Percentiles rank a stretch among this genome's conserved stretches.
Evolutionary conservation across 2,113 vertebrate genomes (phyloP).

Genomic region (Sisor rabdophorus): DNA sequence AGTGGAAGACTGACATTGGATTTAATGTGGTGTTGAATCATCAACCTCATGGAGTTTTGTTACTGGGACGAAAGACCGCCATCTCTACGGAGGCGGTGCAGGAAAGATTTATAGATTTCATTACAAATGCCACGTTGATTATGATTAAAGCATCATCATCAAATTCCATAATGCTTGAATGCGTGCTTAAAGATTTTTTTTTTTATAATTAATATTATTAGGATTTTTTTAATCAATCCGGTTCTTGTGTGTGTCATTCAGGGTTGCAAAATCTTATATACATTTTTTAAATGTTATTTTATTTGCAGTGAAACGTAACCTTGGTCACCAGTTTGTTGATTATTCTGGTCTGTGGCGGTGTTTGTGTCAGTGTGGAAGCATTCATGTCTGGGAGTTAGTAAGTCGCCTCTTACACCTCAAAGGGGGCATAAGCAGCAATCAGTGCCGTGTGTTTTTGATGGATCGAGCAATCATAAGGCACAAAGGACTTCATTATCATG

Average conservation of each 20-base stretch:
- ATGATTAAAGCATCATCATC: not conserved
- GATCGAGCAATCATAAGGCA: slow-evolving; percentile 74
- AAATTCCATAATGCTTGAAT: not conserved
- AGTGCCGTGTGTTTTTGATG: slow-evolving; percentile 61
- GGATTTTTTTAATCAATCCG: slow-evolving; percentile 9
- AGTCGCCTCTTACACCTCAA: slow-evolving; percentile 32
- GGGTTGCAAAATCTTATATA: slow-evolving; percentile 2
- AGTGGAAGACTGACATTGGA: slow-evolving; percentile 29
- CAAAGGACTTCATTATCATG: slow-evolving; percentile 75
- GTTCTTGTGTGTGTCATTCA: not conserved
- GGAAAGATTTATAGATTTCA: slow-evolving; percentile 8
- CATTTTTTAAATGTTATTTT: slow-evolving; percentile 37
- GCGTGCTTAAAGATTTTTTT: not conserved
- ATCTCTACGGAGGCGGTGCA: not conserved
- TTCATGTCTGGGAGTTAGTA: slow-evolving; percentile 26
- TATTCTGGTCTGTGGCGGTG: slow-evolving; percentile 23
- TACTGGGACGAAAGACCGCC: not conserved
- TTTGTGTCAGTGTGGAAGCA: slow-evolving; percentile 8
- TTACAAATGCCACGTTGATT: not conserved
- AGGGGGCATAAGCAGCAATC: slow-evolving; percentile 42
- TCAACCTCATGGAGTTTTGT: not conserved
- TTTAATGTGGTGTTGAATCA: slow-evolving; percentile 28
- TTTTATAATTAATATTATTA: no score
- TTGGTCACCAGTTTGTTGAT: slow-evolving; percentile 37
- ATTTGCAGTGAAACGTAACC: slow-evolving; percentile 37